Base-by-base conservation (phyloP, 2,797 vertebrate genomes). In the Malacoctenus gilli region DNA sequence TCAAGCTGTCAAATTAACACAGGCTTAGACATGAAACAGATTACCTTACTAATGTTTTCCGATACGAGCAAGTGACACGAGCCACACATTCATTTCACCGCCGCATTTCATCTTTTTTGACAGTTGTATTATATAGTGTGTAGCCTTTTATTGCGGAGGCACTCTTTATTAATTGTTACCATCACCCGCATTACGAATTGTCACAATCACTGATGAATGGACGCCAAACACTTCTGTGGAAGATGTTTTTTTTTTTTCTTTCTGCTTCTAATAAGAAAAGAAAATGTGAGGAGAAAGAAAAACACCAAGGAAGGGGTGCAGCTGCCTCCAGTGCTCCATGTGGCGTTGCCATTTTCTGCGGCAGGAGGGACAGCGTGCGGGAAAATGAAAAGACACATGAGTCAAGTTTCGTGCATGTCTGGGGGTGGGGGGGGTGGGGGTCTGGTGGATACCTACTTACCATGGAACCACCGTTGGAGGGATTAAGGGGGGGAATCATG, bases 401-500 rank as follows among this genome's bases (percentile, higher is more conserved):
- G 60, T 69, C 49, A 62, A 59, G 44, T 46, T 72, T 36, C 53
- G 72, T 55, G 40, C 64, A 61, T 68, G 59, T 79, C 42, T 48
- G 38, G 19, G 47, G 49, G 9, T 25, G 47, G 34, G 69, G 60
- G 38, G 19, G 47, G 49, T 6, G 31, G 47, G 34, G 69, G 60
- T 72, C 59, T 61, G 53, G 48, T 35, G n/a, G 58, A 82, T 50
- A 66, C 68, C 77, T 62, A 87, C 83, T 88, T 82, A 86, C 80
- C 80, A 59, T 72, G 69, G 73, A 77, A 61, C 75, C 64, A 83
- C 67, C 85, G 74, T 86, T 72, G 64, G 65, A 61, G 73, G 89
- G 82, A 87, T 90, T 71, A 90, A n/a, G n/a, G 67, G 82, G 75
- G 83, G 79, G 72, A 85, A 59, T 80, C 71, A 58, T 67, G 68